phyloP scores from a whole-genome alignment of 35 echinoderm and acorn worm genomes.

The Patiria miniata region DNA sequence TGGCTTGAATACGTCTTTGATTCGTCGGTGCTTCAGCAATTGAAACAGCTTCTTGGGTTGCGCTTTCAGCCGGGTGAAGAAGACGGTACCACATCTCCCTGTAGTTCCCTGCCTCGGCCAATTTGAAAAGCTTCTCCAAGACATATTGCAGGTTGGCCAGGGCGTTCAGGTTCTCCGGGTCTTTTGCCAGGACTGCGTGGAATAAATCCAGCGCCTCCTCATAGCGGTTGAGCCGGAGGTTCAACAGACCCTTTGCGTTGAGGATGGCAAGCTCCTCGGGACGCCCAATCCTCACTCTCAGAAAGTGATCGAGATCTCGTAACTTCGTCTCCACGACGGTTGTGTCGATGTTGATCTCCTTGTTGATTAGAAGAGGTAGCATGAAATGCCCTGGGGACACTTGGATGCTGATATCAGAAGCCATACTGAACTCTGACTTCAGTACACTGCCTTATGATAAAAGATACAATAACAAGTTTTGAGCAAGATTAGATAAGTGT shows the following conservation, averaged over 20 bases:
- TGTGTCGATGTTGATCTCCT: neutral
- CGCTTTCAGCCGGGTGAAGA: neutral
- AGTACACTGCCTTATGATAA: no score
- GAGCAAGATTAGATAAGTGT: no score
- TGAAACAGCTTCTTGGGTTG: neutral
- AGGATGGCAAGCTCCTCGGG: neutral
- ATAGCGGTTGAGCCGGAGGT: neutral
- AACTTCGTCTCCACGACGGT: neutral
- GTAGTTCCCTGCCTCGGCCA: neutral
- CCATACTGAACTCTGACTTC: no score
- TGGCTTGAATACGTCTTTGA: no score
- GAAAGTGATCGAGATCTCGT: neutral
- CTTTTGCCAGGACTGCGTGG: constrained; percentile 4
- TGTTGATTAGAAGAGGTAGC: neutral
- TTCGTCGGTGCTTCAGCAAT: neutral
- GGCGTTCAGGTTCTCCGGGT: constrained; percentile 12
- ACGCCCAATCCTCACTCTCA: neutral
- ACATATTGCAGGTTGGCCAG: constrained; percentile 3
- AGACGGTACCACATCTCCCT: neutral
- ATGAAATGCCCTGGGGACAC: neutral
- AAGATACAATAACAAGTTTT: no score
- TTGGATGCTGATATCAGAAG: no score
- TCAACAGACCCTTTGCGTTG: neutral
- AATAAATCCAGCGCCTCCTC: neutral
- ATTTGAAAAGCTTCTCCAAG: neutral